Percentiles rank a stretch among this genome's conserved stretches.
These are phyloP conservation scores for Heteromyza rotundicornis DNA, from an alignment of 2,888 invertebrate species.

Conservation along the genomic window DNA sequence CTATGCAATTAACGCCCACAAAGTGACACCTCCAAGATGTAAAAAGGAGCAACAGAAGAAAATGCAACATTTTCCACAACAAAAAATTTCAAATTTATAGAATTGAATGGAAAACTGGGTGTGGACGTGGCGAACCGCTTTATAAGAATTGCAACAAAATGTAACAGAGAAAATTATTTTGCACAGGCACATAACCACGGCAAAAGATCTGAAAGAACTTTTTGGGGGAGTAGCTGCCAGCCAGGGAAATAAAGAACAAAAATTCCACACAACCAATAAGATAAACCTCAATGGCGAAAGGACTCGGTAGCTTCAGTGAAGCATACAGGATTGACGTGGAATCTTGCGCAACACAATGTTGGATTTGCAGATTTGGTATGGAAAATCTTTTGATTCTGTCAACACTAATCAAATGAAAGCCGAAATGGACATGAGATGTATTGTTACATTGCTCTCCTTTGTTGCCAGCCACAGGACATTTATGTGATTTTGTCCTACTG, in stretches of 20 bases:
- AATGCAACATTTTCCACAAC: neutral
- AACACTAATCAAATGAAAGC: constrained; percentile 25
- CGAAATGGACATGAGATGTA: neutral
- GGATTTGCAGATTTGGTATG: neutral
- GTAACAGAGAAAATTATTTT: neutral
- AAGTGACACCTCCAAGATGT: constrained; percentile 34
- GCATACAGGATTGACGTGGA: neutral
- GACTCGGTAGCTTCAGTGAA: neutral
- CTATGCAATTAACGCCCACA: constrained; percentile 38
- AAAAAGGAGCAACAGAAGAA: neutral
- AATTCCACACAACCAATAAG: neutral
- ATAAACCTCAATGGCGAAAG: neutral
- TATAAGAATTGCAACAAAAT: neutral
- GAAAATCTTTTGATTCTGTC: constrained; percentile 44
- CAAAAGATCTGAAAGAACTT: neutral
- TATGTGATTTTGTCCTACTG: neutral
- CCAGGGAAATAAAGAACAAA: neutral
- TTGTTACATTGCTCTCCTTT: too few species aligned
- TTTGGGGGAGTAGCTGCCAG: neutral
- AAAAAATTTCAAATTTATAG: neutral
- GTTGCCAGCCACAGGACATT: constrained; percentile 15
- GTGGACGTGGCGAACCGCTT: constrained; percentile 42
- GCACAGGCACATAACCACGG: neutral
- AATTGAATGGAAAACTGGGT: constrained; percentile 35
- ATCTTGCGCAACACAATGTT: constrained; percentile 7